Evolutionary conservation across 2,888 invertebrate species (phyloP), one percentile per base, ranked within the genome.

Genomic region (Pollenia griseotomentosa): DNA sequence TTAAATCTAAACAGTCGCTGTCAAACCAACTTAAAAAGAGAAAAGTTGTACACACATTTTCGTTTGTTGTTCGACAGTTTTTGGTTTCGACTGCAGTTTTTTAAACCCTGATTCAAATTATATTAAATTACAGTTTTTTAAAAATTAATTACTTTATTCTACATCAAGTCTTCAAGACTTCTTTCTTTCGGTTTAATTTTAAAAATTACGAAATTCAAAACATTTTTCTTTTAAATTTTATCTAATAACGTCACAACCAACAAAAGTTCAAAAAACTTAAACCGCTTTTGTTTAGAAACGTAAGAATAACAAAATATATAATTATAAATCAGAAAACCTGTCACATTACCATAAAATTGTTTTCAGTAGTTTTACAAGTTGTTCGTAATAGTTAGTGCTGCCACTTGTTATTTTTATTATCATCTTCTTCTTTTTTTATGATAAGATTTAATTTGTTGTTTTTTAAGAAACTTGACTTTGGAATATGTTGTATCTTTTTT

Each of bases 291-390:
- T 63, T 19, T 42, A 61, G 7, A 12, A 61, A 16, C 40, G 6
- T 23, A 71, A 55, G 40, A 51, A 59, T 9, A 65, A 46, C 16
- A 70, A 40, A 70, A 23, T 33, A 23, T 23, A 48, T 53, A 74
- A 51, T 77, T 70, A 59, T 23, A 44, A 61, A 14, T 59, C 40
- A 16, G 19, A 42, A 66, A 79, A 81, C 73, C 55, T 82, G 81
- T 66, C 74, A 82, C 57, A 82, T 74, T 42, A 42, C n/a, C 23
- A 46, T 61, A n/a, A 16, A 46, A 51, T 68, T 4, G 33, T 57
- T 19, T 12, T 44, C 55, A 71, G 42, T n/a, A 19, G 23, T 61
- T 57, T 46, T 53, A 70, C 48, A 70, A 68, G 68, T 57, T 33
- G 16, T 16, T 74, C 9, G 9, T 51, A 9, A 7, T 66, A 9